A percentile compares a stretch with the other conserved stretches of the same genome.
phyloP scores from a whole-genome alignment of 2,797 vertebrate genomes.

The Macrochelys suwanniensis region DNA sequence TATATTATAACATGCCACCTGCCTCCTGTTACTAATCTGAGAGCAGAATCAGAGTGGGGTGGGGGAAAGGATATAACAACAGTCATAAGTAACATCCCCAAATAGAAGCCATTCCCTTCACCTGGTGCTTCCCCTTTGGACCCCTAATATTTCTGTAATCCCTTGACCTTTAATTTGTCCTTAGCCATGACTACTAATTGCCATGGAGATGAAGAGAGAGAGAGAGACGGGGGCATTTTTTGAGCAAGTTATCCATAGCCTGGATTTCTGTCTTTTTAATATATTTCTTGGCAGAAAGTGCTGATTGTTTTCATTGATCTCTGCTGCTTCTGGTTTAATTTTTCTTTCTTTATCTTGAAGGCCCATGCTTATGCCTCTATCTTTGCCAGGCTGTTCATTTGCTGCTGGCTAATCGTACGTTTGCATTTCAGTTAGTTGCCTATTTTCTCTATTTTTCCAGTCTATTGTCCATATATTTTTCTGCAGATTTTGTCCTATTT shows the following conservation, averaged over 20 bases:
- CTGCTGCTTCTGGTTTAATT: slow-evolving; percentile 60
- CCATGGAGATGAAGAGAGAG: neutral
- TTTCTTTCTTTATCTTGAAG: slow-evolving; percentile 54
- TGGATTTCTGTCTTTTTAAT: neutral
- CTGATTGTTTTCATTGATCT: slow-evolving; percentile 72
- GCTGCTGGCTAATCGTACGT: slow-evolving; percentile 16
- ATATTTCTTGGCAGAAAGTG: slow-evolving; percentile 53
- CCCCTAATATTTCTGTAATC: accelerated
- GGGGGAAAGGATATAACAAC: neutral
- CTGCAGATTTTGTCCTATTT: slow-evolving; percentile 15
- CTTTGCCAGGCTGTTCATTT: slow-evolving; percentile 46
- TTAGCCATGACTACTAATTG: neutral
- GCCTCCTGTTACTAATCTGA: slow-evolving; percentile 22
- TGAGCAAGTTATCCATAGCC: neutral
- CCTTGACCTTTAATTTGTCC: neutral
- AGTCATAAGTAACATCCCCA: neutral
- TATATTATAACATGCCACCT: slow-evolving; percentile 49
- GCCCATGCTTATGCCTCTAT: slow-evolving; percentile 1
- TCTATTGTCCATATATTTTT: neutral
- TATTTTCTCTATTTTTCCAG: slow-evolving; percentile 28
- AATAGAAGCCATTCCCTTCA: neutral
- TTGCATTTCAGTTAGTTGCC: slow-evolving; percentile 46
- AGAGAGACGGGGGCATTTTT: neutral
- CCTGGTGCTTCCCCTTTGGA: accelerated
- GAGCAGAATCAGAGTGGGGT: neutral